phyloP scores from a whole-genome alignment of 2,113 vertebrate species.

The Sceloporus undulatus region DNA sequence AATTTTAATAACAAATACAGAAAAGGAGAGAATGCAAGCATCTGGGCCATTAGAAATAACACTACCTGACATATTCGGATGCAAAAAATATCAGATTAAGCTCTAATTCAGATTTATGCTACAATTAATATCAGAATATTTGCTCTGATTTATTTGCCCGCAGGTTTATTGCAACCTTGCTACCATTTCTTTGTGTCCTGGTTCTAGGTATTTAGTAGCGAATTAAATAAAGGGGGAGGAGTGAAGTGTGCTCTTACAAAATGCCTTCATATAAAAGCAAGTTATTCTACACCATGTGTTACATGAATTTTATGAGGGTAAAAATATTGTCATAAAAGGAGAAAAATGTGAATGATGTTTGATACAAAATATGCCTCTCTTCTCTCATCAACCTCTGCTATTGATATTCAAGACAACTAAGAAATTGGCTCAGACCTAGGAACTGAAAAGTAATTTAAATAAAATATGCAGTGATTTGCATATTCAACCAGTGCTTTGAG shows the following conservation, averaged over 20 bases:
- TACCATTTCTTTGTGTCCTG: not conserved
- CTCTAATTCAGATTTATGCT: not conserved
- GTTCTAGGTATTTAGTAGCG: not conserved
- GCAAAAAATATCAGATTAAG: not conserved
- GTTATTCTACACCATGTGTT: not conserved
- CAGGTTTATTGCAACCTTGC: not conserved
- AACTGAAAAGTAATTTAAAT: constrained; percentile 59
- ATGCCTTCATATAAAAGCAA: not conserved
- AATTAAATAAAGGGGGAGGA: not conserved
- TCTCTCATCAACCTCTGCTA: not conserved
- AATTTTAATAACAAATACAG: not conserved
- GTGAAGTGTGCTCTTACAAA: not conserved
- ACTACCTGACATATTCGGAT: not conserved
- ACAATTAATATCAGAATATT: not conserved
- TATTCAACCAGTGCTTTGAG: constrained; percentile 17
- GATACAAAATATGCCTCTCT: constrained; percentile 11
- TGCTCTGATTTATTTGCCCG: not conserved
- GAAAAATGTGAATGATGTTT: constrained; percentile 3
- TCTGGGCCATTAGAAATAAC: not conserved
- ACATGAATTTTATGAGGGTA: not conserved
- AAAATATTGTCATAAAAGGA: constrained; percentile 10
- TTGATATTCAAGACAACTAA: constrained; percentile 30
- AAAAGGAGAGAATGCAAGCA: not conserved
- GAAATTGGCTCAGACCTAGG: constrained; percentile 33
- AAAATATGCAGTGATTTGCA: constrained; percentile 44